A percentile compares a stretch with the other conserved stretches of the same genome.
Conservation (phyloP, 2,888 invertebrate species). For the Eumacrocentrus americanus region DNA sequence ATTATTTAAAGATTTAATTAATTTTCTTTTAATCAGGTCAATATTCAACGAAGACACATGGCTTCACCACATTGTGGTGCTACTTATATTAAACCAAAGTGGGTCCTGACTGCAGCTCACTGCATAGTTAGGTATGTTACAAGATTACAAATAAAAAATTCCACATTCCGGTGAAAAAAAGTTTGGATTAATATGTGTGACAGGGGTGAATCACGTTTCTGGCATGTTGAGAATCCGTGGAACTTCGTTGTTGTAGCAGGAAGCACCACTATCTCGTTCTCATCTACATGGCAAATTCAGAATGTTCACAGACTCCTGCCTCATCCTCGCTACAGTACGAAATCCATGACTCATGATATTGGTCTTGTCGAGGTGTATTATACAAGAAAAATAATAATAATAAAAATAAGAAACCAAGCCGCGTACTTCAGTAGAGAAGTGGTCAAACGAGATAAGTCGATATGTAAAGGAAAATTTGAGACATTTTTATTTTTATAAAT, state of each 20-base stretch:
- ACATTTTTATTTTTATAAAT: too few relatives aligned
- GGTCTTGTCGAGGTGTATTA: conserved; percentile 50
- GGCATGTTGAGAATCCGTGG: conserved; percentile 43
- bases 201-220: conserved; percentile 16
- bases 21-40: conserved; percentile 38
- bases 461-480: too few relatives aligned
- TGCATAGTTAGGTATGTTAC: conserved; percentile 50
- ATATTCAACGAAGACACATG: conserved; percentile 43
- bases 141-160: background rate
- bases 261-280: conserved; percentile 42
- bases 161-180: too few relatives aligned
- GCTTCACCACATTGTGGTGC: conserved; percentile 49
- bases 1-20: background rate
- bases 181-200: too few relatives aligned
- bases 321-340: conserved; percentile 43
- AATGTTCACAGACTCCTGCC: conserved; percentile 45
- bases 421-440: too few relatives aligned
- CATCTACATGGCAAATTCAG: conserved; percentile 46
- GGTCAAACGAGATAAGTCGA: too few relatives aligned
- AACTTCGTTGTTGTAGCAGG: conserved; percentile 47
- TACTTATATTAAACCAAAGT: conserved; percentile 48
- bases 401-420: too few relatives aligned
- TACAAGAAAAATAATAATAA: background rate
- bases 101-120: conserved; percentile 54
- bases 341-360: conserved; percentile 49